Percentiles rank a stretch among this genome's conserved stretches.
Conservation (phyloP, 1,140 invertebrate genomes). For the Saccostrea glomerata region DNA sequence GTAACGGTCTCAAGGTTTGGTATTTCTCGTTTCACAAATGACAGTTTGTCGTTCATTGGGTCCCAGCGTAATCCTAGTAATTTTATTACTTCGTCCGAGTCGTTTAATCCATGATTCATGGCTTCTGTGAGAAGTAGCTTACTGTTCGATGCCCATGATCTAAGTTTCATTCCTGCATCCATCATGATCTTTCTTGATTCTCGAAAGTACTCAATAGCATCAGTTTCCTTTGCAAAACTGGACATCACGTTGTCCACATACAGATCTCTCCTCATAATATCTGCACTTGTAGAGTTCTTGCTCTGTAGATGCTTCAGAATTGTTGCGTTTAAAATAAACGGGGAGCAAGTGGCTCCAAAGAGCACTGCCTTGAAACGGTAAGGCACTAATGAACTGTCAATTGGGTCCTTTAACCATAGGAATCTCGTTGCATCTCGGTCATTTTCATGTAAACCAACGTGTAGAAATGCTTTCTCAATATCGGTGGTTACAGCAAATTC, state of each 20-base stretch:
- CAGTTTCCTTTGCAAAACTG: background rate
- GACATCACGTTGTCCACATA: slow-evolving; percentile 40
- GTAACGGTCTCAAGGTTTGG: slow-evolving; percentile 1
- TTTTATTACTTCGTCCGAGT: too few species aligned
- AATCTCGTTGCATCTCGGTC: slow-evolving; percentile 9
- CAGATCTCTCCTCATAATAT: background rate
- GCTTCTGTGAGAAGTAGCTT: too few species aligned
- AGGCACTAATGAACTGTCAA: background rate
- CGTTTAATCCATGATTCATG: too few species aligned
- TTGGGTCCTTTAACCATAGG: slow-evolving; percentile 19
- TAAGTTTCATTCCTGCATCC: too few species aligned
- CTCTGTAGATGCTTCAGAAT: background rate
- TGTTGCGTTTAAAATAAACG: slow-evolving; percentile 46
- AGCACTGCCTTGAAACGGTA: slow-evolving; percentile 41
- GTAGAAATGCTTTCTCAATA: slow-evolving; percentile 41
- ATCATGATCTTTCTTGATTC: too few species aligned
- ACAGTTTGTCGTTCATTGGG: too few species aligned
- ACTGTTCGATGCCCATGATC: too few species aligned
- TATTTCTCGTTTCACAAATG: too few species aligned
- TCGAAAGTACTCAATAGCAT: background rate
- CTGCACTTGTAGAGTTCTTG: background rate
- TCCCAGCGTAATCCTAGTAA: too few species aligned
- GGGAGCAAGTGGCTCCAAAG: slow-evolving; percentile 38
- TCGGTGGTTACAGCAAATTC: slow-evolving; percentile 35
- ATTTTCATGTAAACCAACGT: slow-evolving; percentile 14